Evolutionary conservation across 2,797 vertebrate genomes (phyloP).

Genomic region (Loriculus beryllinus): DNA sequence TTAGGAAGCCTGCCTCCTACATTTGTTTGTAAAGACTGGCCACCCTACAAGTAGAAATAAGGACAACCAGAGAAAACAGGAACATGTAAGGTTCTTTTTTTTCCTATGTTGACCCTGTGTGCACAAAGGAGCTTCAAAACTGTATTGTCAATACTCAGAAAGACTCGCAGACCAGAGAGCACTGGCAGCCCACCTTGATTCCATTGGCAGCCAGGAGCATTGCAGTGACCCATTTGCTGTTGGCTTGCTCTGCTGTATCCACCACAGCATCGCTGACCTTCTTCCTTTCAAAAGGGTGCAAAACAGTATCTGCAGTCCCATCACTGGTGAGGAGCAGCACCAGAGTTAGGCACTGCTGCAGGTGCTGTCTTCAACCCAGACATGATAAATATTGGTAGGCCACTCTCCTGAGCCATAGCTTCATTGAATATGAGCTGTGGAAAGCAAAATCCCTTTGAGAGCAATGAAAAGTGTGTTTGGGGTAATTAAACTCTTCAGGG

Average conservation of each 20-base stretch:
- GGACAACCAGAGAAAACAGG: background rate
- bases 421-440: background rate
- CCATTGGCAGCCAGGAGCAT: background rate
- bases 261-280: background rate
- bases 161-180: background rate
- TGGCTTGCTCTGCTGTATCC: background rate
- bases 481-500: background rate
- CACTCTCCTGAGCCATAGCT: background rate
- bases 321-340: background rate
- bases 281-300: background rate
- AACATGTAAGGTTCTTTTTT: fast-evolving
- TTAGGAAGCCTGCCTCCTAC: background rate
- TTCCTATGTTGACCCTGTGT: background rate
- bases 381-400: background rate
- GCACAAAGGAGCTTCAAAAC: background rate
- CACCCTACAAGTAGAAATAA: background rate
- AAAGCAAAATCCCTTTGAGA: background rate
- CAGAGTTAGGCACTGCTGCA: background rate
- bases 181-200: background rate
- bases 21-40: background rate
- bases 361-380: background rate
- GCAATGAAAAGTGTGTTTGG: background rate
- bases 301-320: background rate
- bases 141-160: background rate
- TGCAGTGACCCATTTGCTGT: background rate